Evolutionary conservation across 2,797 vertebrate species (phyloP), one percentile per base, ranked within the genome.

Genomic region (Pangasius sanitwongsei): DNA sequence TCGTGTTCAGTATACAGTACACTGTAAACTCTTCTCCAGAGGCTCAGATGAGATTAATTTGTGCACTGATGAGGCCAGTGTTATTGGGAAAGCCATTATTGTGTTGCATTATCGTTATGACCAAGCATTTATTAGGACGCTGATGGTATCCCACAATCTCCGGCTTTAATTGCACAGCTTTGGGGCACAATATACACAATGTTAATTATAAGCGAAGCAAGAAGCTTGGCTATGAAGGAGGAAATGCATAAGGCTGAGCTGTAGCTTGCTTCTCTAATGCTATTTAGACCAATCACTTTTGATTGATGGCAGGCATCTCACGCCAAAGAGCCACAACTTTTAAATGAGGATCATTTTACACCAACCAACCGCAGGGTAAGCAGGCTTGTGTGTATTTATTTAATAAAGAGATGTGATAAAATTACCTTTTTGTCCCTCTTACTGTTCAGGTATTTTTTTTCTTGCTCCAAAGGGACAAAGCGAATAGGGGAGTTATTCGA

Each of bases 221-320:
- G 83, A 85, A 87, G 89, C 83, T 70, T 53, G 72, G 83, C 90
- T 80, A 67, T 53, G 83, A 81, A 90, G 78, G 69, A 88, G 83
- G 86, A 90, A 83, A 84, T 57, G 87, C 91, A 89, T 65, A 63
- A 91, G 86, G 86, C 91, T 83, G 80, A 89, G 88, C 78, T 53
- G 57, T 87, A 78, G 87, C 89, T 84, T 87, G 57, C 44, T 78
- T 63, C 70, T 57, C 87, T 91, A 90, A 92, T 93, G 91, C 90
- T 90, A 91, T 92, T 93, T 92, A 91, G 89, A 85, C 92, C 89
- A 92, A 93, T 93, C 89, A 90, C 77, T 75, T 88, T 91, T 92
- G 91, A 93, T 93, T 89, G 93, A 93, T 93, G 89, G 86, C 90
- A 89, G 86, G 84, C 59, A 89, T 87, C 86, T 90, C 61, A 87